Conservation (phyloP, 2,113 vertebrate species). For the Scolopax mira region DNA sequence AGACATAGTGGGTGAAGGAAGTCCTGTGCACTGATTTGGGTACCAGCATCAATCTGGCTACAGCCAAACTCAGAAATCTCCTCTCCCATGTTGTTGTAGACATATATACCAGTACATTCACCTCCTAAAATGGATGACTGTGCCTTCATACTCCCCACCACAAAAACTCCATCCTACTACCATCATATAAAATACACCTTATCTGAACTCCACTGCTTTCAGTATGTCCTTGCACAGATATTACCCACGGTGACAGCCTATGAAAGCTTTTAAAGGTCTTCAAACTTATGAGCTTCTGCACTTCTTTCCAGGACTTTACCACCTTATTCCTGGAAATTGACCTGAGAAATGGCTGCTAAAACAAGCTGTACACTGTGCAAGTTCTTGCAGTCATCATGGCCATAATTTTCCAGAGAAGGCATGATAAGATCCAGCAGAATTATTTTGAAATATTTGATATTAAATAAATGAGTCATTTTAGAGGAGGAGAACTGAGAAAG, state of each 20-base stretch:
- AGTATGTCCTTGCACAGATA: neutral
- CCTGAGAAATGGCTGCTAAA: conserved; percentile 29
- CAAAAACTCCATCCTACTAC: neutral
- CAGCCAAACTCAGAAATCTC: neutral
- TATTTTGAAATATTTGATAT: neutral
- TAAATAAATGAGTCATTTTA: conserved; percentile 1
- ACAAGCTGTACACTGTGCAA: neutral
- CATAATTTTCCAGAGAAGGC: neutral
- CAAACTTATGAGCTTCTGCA: neutral
- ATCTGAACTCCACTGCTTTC: neutral
- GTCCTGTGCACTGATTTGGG: neutral
- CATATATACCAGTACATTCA: neutral
- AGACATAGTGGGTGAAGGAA: neutral
- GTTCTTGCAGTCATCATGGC: neutral
- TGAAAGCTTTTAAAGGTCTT: conserved; percentile 24
- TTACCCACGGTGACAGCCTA: neutral
- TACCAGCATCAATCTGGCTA: neutral
- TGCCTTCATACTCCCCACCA: too few species aligned
- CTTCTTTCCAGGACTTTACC: neutral
- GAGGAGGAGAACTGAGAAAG: neutral
- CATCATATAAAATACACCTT: neutral
- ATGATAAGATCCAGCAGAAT: neutral
- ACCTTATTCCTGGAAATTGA: conserved; percentile 38
- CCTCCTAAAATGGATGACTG: neutral
- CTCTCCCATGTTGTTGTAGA: neutral